These are phyloP conservation scores for Phoxinus phoxinus DNA, from an alignment of 2,113 vertebrate genomes.

Conservation along the genomic window DNA sequence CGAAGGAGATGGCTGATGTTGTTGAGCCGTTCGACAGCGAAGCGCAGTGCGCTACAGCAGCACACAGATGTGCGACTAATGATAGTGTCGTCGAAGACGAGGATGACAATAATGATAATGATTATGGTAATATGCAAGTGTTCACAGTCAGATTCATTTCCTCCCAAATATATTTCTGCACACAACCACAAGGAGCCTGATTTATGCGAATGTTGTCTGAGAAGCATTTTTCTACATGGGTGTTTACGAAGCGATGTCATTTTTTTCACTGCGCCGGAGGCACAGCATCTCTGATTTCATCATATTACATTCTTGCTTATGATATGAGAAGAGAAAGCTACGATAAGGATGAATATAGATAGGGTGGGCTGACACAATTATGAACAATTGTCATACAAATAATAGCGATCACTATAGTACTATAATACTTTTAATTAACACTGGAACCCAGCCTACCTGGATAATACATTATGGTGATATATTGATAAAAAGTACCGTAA, in stretches of 20 bases:
- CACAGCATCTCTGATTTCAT: slow-evolving; percentile 64
- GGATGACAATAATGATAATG: slow-evolving; percentile 57
- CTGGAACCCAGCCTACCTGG: not conserved
- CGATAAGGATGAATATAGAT: slow-evolving; percentile 66
- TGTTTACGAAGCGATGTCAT: slow-evolving; percentile 16
- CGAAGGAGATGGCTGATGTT: slow-evolving; percentile 37
- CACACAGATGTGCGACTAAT: slow-evolving; percentile 57
- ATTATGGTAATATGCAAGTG: slow-evolving; percentile 56
- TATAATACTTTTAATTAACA: slow-evolving; percentile 16
- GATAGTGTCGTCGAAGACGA: slow-evolving; percentile 52
- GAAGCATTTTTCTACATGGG: slow-evolving; percentile 30
- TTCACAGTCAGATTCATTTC: slow-evolving; percentile 54
- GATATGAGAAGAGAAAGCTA: slow-evolving; percentile 61
- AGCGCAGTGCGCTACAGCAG: slow-evolving; percentile 19
- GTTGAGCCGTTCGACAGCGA: slow-evolving; percentile 36
- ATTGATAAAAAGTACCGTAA: not conserved
- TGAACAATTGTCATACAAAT: slow-evolving; percentile 8
- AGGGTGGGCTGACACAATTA: slow-evolving; percentile 25
- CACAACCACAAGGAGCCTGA: slow-evolving; percentile 38
- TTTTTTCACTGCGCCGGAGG: slow-evolving; percentile 17
- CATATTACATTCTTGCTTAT: slow-evolving; percentile 66
- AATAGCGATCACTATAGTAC: not conserved
- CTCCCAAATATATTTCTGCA: slow-evolving; percentile 43
- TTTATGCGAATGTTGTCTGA: slow-evolving; percentile 28
- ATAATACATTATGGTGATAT: not conserved